Percentiles rank a stretch among this genome's conserved stretches.
phyloP scores from a whole-genome alignment of 2,888 invertebrate species.

The Cancer borealis region DNA sequence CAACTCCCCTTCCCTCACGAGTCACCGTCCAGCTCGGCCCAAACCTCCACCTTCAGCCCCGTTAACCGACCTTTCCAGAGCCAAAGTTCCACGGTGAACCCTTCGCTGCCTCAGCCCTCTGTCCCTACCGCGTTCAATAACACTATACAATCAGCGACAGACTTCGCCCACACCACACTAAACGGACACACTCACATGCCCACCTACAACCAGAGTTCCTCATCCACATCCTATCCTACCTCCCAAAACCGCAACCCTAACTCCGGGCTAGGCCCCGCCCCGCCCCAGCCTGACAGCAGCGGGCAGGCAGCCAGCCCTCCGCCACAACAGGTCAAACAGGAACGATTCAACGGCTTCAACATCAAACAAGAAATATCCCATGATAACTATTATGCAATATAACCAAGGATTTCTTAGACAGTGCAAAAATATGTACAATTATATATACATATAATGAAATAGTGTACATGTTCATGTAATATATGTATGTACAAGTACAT shows the following conservation, averaged over 20 bases:
- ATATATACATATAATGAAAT: conserved; percentile 52
- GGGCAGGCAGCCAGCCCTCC: conserved; percentile 71
- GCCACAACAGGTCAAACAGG: conserved; percentile 67
- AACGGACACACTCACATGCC: conserved; percentile 65
- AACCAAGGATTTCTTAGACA: conserved; percentile 48
- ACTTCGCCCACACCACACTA: conserved; percentile 35
- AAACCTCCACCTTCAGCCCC: conserved; percentile 85
- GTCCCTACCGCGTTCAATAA: conserved; percentile 86
- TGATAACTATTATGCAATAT: conserved; percentile 67
- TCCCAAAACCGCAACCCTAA: conserved; percentile 30
- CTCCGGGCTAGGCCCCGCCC: conserved; percentile 53
- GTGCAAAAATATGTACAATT: conserved; percentile 51
- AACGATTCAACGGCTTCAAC: conserved; percentile 60
- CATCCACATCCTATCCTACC: conserved; percentile 47
- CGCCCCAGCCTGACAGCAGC: conserved; percentile 72
- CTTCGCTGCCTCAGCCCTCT: conserved; percentile 83
- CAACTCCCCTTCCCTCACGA: conserved; percentile 63
- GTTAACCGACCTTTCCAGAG: conserved; percentile 89
- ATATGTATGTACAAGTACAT: conserved; percentile 42
- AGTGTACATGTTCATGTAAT: conserved; percentile 39
- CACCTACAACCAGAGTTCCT: conserved; percentile 55
- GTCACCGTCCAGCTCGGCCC: conserved; percentile 73
- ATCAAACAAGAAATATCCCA: conserved; percentile 71
- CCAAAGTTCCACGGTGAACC: conserved; percentile 87
- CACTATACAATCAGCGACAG: conserved; percentile 80